Evolutionary conservation across 1,140 invertebrate species (phyloP).

Genomic region (Drosophila sulfurigaster): DNA sequence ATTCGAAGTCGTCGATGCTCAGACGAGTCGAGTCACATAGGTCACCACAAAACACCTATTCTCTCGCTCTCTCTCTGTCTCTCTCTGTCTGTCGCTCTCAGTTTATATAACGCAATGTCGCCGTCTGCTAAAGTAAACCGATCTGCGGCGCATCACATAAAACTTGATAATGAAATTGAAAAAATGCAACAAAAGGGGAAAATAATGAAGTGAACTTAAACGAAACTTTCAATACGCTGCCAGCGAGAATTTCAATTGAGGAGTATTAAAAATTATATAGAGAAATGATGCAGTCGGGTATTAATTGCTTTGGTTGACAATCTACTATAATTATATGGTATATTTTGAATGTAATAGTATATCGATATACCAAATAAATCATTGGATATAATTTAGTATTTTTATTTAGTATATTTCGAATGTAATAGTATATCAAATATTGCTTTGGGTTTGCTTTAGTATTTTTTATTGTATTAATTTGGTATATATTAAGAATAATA

Average conservation of each 20-base stretch:
- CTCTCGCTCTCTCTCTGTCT: background rate
- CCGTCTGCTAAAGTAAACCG: conserved; percentile 58
- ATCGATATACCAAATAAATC: no score
- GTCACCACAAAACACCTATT: conserved; percentile 47
- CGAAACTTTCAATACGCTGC: conserved; percentile 20
- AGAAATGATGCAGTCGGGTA: no score
- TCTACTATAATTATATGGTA: no score
- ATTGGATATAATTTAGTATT: no score
- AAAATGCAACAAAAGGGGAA: conserved; percentile 34
- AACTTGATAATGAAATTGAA: conserved; percentile 76
- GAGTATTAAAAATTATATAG: no score
- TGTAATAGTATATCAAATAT: no score
- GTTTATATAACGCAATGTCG: background rate
- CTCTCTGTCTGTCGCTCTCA: background rate
- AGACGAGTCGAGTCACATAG: conserved; percentile 36
- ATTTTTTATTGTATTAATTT: no score
- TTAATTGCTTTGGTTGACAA: no score
- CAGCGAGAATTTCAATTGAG: background rate
- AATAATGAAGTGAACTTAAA: background rate
- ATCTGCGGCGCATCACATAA: conserved; percentile 53
- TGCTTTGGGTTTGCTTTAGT: no score
- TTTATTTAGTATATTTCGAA: no score
- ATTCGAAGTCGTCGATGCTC: conserved; percentile 6
- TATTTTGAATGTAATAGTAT: no score
- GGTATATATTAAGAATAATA: no score